Conservation (phyloP, 1,140 invertebrate species). For the Tetramorium parvispinum region DNA sequence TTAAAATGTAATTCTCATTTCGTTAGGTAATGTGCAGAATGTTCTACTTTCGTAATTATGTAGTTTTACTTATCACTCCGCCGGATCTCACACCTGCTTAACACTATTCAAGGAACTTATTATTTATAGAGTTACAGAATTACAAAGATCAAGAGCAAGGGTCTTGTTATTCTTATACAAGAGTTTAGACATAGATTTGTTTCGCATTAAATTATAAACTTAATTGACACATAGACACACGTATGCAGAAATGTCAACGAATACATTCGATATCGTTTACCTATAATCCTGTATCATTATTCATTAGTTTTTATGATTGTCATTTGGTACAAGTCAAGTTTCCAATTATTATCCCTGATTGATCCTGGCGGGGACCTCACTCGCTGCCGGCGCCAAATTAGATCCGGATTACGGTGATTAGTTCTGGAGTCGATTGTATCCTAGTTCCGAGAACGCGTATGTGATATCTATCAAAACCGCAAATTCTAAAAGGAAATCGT, state of each 20-base stretch:
- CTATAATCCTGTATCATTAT: neutral
- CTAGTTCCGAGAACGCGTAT: neutral
- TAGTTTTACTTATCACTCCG: neutral
- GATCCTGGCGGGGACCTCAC: constrained; percentile 1
- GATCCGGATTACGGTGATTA: constrained; percentile 46
- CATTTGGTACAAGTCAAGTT: constrained; percentile 21
- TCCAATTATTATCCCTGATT: constrained; percentile 45
- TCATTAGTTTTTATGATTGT: constrained; percentile 7
- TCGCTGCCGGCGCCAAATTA: constrained; percentile 8
- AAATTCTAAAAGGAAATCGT: neutral
- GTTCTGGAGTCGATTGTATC: constrained; percentile 25
- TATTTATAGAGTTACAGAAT: neutral
- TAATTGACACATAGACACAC: neutral
- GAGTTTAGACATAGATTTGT: neutral
- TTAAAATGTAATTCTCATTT: neutral
- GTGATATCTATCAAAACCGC: constrained; percentile 16
- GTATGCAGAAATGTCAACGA: neutral
- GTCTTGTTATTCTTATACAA: neutral
- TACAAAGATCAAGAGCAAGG: neutral
- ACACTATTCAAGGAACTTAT: neutral
- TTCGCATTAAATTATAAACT: neutral
- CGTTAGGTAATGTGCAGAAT: neutral
- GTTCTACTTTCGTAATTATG: constrained; percentile 6
- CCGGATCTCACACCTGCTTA: constrained; percentile 4
- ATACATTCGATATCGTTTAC: neutral